Conservation (phyloP, 1,140 invertebrate genomes). For the Cepaea nemoralis region DNA sequence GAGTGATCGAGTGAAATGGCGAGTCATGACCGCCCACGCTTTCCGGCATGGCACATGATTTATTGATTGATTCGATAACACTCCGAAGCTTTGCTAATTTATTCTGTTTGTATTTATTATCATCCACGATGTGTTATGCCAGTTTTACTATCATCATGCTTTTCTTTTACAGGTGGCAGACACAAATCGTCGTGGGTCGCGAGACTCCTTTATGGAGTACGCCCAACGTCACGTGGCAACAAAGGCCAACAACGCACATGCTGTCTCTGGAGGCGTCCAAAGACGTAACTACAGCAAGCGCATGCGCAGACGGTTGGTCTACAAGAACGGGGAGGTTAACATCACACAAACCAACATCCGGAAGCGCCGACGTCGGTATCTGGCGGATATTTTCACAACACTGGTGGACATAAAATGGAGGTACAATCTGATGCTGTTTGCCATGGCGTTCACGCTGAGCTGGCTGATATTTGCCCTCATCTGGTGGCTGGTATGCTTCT, state of each 20-base stretch:
- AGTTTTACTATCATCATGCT: too few relatives aligned
- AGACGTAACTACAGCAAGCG: constrained; percentile 66
- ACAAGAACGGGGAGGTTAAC: constrained; percentile 95
- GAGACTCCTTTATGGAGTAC: constrained; percentile 68
- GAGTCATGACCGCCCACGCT: too few relatives aligned
- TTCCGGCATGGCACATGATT: too few relatives aligned
- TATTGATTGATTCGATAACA: too few relatives aligned
- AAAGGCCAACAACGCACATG: constrained; percentile 11
- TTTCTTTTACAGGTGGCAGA: constrained; percentile 17
- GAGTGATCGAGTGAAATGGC: too few relatives aligned
- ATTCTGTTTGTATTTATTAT: too few relatives aligned
- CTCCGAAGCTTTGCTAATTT: too few relatives aligned
- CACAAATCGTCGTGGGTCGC: constrained; percentile 39
- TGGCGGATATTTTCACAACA: constrained; percentile 88
- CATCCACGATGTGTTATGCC: too few relatives aligned
- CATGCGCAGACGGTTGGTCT: constrained; percentile 77
- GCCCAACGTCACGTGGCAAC: constrained; percentile 50
- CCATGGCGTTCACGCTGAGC: constrained; percentile 71
- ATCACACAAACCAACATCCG: constrained; percentile 91
- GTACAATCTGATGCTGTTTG: constrained; percentile 72
- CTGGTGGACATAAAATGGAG: constrained; percentile 77
- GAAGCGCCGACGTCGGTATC: constrained; percentile 84
- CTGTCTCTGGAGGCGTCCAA: constrained; percentile 41
- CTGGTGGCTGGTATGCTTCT: constrained; percentile 74
- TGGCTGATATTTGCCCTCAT: constrained; percentile 74